phyloP scores from a whole-genome alignment of 2,797 vertebrate species.

The Rhabdophis nuchalis region DNA sequence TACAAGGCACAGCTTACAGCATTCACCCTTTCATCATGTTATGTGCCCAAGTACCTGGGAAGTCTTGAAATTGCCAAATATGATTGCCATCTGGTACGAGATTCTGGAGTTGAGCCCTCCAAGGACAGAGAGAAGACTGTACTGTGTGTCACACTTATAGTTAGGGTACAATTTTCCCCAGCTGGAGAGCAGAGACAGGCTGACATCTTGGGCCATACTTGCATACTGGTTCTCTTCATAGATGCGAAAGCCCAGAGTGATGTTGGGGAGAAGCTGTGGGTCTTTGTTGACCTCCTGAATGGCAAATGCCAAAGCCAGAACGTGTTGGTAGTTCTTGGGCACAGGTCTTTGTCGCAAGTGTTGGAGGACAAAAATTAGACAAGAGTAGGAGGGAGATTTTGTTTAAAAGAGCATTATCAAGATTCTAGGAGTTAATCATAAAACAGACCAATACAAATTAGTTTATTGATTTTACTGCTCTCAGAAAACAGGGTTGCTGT shows the following conservation, averaged over 20 bases:
- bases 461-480: not conserved
- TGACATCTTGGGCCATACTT: too few species aligned
- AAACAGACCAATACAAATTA: not conserved
- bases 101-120: too few species aligned
- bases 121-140: too few species aligned
- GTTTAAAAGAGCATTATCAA: not conserved
- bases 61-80: too few species aligned
- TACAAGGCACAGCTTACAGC: accelerated
- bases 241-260: not conserved
- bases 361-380: not conserved
- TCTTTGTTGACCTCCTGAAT: not conserved
- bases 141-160: too few species aligned
- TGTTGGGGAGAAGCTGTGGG: not conserved
- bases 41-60: too few species aligned
- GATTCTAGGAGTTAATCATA: not conserved
- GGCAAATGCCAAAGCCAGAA: not conserved
- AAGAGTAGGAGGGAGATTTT: not conserved
- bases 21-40: too few species aligned
- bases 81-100: too few species aligned
- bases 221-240: not conserved
- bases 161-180: too few species aligned
- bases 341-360: not conserved
- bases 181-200: too few species aligned
- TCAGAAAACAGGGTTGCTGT: not conserved
- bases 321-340: not conserved